phyloP scores from a whole-genome alignment of 2,888 invertebrate species.

The Aphidoletes aphidimyza region DNA sequence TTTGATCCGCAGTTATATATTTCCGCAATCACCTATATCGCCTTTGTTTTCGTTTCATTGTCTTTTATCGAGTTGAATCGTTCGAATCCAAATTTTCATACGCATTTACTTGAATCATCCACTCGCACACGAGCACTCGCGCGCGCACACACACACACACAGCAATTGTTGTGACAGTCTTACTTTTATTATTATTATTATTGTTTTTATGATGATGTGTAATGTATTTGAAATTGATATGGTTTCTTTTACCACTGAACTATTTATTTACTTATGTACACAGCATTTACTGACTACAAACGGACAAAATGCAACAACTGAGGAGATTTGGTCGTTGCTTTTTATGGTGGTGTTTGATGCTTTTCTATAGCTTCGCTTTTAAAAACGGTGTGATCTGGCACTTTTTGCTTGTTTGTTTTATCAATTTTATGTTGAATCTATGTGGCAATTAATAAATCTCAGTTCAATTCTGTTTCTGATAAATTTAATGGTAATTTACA shows the following conservation, averaged over 20 bases:
- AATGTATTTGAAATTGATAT: constrained; percentile 5
- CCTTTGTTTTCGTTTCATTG: constrained; percentile 71
- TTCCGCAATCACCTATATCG: constrained; percentile 69
- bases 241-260: constrained; percentile 52
- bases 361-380: constrained; percentile 26
- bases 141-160: not conserved
- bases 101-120: too few relatives aligned
- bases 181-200: not conserved
- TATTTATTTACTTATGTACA: not conserved
- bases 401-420: not conserved
- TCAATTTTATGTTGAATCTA: not conserved
- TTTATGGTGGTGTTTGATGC: not conserved
- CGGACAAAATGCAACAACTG: not conserved
- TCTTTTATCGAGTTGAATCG: not conserved
- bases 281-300: not conserved
- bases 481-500: not conserved
- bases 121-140: too few relatives aligned
- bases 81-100: not conserved
- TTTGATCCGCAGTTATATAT: not conserved
- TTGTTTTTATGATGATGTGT: constrained; percentile 37
- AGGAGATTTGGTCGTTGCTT: not conserved
- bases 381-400: not conserved
- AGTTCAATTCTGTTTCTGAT: not conserved
- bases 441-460: not conserved
- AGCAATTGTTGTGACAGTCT: not conserved